Evolutionary conservation across 2,888 invertebrate genomes (phyloP).

Genomic region (Epistrophe eligans): DNA sequence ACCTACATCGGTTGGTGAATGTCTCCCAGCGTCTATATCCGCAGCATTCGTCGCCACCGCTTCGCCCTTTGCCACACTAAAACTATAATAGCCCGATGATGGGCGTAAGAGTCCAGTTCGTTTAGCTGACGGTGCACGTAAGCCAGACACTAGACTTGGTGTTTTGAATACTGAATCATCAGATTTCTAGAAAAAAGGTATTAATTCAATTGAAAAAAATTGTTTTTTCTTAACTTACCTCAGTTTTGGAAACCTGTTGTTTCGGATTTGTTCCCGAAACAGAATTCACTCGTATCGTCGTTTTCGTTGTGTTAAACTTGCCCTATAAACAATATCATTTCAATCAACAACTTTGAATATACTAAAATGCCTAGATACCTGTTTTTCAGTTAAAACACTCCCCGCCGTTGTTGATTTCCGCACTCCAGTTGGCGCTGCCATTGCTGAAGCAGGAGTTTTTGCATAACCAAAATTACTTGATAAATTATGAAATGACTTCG

Average conservation of each 20-base stretch:
- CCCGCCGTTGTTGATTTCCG: slow-evolving; percentile 73
- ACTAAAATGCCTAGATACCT: slow-evolving; percentile 57
- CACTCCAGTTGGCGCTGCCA: slow-evolving; percentile 74
- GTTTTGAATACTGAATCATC: slow-evolving; percentile 81
- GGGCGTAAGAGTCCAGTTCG: slow-evolving; percentile 81
- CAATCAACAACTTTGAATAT: background rate
- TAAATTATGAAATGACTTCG: slow-evolving; percentile 83
- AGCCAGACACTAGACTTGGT: slow-evolving; percentile 80
- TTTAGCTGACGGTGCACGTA: slow-evolving; percentile 80
- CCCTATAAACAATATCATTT: slow-evolving; percentile 33
- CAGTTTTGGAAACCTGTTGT: slow-evolving; percentile 56
- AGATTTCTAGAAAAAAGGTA: slow-evolving; percentile 73
- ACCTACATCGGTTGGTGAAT: slow-evolving; percentile 80
- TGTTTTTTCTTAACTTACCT: slow-evolving; percentile 39
- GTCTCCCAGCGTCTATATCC: slow-evolving; percentile 80
- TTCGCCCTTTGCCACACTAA: slow-evolving; percentile 77
- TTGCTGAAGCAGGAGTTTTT: slow-evolving; percentile 38
- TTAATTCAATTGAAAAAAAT: too few relatives aligned
- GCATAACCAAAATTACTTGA: slow-evolving; percentile 79
- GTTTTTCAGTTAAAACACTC: slow-evolving; percentile 76
- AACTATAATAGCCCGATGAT: slow-evolving; percentile 83
- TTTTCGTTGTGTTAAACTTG: slow-evolving; percentile 69
- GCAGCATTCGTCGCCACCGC: slow-evolving; percentile 76
- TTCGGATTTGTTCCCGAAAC: slow-evolving; percentile 60
- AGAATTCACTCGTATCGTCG: slow-evolving; percentile 65